Conservation (phyloP, 2,113 vertebrate genomes). For the Mormyrus lacerda region DNA sequence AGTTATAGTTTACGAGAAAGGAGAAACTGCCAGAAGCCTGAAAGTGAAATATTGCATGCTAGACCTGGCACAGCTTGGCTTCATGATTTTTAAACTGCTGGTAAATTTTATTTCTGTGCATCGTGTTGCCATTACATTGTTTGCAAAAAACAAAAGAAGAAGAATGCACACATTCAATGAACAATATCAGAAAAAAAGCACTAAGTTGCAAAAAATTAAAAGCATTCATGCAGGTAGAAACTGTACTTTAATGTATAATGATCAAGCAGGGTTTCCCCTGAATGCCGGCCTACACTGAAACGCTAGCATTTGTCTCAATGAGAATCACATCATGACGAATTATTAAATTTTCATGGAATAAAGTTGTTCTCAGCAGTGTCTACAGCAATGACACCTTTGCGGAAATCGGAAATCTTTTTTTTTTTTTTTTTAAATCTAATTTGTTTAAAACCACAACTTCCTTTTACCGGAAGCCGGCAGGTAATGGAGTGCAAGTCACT, state of each 20-base stretch:
- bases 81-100: not conserved
- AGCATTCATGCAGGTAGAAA: not conserved
- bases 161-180: not conserved
- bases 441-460: conserved; percentile 2
- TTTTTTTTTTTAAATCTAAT: not conserved
- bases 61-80: not conserved
- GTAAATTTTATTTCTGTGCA: not conserved
- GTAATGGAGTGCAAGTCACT: not conserved
- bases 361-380: not conserved
- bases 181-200: not conserved
- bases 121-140: not conserved
- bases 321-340: not conserved
- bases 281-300: not conserved
- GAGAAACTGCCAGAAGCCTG: not conserved
- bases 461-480: not conserved
- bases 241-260: not conserved
- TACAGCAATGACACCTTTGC: not conserved
- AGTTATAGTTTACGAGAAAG: not conserved
- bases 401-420: not conserved
- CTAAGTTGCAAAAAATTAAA: not conserved
- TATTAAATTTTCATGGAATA: not conserved
- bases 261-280: not conserved
- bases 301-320: not conserved
- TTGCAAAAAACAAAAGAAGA: not conserved
- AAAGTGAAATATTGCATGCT: not conserved